Conservation (phyloP, 2,888 invertebrate species). For the Cryptus viduatorius region DNA sequence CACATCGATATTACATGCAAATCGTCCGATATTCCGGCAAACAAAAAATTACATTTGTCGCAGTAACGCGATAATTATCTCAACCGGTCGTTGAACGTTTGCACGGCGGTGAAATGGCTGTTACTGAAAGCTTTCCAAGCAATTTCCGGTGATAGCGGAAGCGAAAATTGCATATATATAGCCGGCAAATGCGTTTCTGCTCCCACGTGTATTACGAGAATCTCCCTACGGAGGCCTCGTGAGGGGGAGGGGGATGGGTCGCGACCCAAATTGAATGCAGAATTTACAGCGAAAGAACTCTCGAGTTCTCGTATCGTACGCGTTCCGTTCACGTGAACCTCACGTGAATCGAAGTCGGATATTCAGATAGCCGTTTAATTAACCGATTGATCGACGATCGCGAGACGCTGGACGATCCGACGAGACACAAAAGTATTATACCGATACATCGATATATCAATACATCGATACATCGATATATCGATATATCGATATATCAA, state of each 20-base stretch:
- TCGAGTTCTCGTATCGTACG: neutral
- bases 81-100: neutral
- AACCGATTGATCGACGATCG: constrained; percentile 28
- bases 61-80: neutral
- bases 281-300: constrained; percentile 1
- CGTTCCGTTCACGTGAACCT: constrained; percentile 26
- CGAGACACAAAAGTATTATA: constrained; percentile 10
- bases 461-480: neutral
- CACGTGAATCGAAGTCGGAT: constrained; percentile 38
- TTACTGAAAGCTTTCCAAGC: constrained; percentile 1
- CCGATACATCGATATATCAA: neutral
- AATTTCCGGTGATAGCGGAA: constrained; percentile 46
- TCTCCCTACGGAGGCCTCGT: neutral
- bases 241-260: constrained; percentile 47
- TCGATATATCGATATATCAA: neutral
- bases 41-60: neutral
- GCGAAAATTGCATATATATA: neutral
- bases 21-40: neutral
- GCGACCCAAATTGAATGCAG: constrained; percentile 61
- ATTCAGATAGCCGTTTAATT: constrained; percentile 42
- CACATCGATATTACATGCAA: neutral
- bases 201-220: neutral
- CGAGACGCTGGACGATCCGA: neutral
- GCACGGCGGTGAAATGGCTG: constrained; percentile 10
- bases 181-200: neutral